Base-by-base conservation (phyloP, 2,888 invertebrate genomes). In the Caenorhabditis sinica region DNA sequence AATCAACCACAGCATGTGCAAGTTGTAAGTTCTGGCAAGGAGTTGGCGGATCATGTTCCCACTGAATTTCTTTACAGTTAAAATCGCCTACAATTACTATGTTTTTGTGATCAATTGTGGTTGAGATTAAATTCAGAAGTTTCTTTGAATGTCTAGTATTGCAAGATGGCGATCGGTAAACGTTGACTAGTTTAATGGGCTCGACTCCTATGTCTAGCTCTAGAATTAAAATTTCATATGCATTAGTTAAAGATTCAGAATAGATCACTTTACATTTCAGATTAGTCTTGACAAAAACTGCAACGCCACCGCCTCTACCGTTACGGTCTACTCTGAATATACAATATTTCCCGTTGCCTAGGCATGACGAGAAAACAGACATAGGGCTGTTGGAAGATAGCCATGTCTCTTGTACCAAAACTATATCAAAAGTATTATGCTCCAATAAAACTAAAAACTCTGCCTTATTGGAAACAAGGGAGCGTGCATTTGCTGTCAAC, bases 221-320 rank as follows among this genome's bases (percentile, higher is more conserved):
- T 2, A 56, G 8, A 20, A 56, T 23, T 3, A 56, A 15, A 11
- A 56, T 28, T 28, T 56, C 56, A 56, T 20, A 56, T 8, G 20
- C 28, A 56, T 56, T 30, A 4, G 25, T 56, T 0, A 56, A 9
- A 28, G 56, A 56, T 28, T 56, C 56, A 30, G 56, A 56, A 15
- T 20, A 30, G 15, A 56, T 3, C 2, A 11, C 5, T 17, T 28
- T 56, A 56, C 28, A 56, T 28, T 56, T 56, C 23, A 56, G 13
- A 28, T 25, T 2, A 56, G 56, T 23, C 15, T 15, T 56, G 0
- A 56, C 56, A 56, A 25, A 56, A 17, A 8, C 28, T 56, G 56
- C 56, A 28, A 56, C 56, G 9, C 56, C 56, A 30, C 56, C 56
- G 28, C 56, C 56, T 56, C 56, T 56, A 56, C 56, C 56, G 15